Conservation (phyloP, 2,888 invertebrate genomes). For the Mimas tiliae region DNA sequence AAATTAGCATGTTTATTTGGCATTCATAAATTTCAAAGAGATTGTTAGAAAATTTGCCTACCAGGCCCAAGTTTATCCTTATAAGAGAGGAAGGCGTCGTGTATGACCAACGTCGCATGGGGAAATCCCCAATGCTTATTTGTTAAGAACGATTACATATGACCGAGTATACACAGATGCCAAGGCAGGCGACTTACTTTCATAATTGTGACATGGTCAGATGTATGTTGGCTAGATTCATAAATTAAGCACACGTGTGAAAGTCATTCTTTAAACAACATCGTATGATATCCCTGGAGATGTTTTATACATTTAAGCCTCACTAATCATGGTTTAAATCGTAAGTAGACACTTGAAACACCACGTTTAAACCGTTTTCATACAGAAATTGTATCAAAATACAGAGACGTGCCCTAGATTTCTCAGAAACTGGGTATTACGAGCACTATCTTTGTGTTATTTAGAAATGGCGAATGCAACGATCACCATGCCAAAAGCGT, state of each 20-base stretch:
- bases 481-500: constrained; percentile 77
- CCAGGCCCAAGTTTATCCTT: constrained; percentile 51
- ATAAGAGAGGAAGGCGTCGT: constrained; percentile 48
- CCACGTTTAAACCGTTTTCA: constrained; percentile 27
- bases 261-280: background rate
- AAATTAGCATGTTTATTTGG: constrained; percentile 64
- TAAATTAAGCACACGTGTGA: background rate
- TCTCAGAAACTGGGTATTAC: constrained; percentile 74
- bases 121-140: constrained; percentile 4
- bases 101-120: constrained; percentile 37
- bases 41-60: constrained; percentile 60
- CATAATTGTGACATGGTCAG: constrained; percentile 13
- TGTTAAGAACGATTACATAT: constrained; percentile 3
- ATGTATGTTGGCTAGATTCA: background rate
- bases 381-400: constrained; percentile 40
- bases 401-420: constrained; percentile 52
- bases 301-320: background rate
- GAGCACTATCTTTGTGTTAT: constrained; percentile 76
- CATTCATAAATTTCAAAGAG: constrained; percentile 63
- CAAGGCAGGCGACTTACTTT: constrained; percentile 37
- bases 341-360: background rate
- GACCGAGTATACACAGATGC: constrained; percentile 37
- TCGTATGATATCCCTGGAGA: background rate
- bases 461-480: constrained; percentile 75
- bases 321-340: background rate